Evolutionary conservation across 2,113 vertebrate genomes (phyloP).

Genomic region (Cyprinodon tularosa): DNA sequence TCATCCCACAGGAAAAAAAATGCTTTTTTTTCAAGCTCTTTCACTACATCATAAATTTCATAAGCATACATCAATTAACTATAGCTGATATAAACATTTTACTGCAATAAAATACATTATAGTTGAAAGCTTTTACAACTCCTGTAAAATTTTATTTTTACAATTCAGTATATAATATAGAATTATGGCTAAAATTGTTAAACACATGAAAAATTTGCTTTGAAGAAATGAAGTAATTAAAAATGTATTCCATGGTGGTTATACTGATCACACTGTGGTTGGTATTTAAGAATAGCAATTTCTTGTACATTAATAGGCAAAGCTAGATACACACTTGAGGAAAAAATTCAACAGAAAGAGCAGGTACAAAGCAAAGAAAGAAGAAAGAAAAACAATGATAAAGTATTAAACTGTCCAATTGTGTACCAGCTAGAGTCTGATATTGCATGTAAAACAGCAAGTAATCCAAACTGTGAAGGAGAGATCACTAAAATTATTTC

Average conservation of each 20-base stretch:
- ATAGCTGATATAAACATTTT: not conserved
- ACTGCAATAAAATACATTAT: not conserved
- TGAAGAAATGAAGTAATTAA: not conserved
- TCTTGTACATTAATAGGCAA: not conserved
- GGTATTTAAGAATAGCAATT: not conserved
- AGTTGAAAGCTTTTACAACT: not conserved
- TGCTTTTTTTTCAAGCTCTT: not conserved
- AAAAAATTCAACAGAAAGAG: not conserved
- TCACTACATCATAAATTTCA: not conserved
- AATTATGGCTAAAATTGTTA: not conserved
- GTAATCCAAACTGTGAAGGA: constrained; percentile 28
- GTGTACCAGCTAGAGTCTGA: constrained; percentile 1
- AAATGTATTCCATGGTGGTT: not conserved
- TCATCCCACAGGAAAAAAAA: not conserved
- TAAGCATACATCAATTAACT: not conserved
- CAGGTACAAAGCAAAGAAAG: not conserved
- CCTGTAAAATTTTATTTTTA: not conserved
- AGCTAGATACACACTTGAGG: not conserved
- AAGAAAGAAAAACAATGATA: not conserved
- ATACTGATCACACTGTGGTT: not conserved
- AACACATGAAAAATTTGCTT: not conserved
- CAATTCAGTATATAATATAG: not conserved
- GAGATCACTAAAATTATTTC: constrained; percentile 26
- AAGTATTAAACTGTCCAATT: constrained; percentile 4
- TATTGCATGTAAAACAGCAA: constrained; percentile 37